Conservation (phyloP, 1,140 invertebrate species). For the Ptiloglossa arizonensis region DNA sequence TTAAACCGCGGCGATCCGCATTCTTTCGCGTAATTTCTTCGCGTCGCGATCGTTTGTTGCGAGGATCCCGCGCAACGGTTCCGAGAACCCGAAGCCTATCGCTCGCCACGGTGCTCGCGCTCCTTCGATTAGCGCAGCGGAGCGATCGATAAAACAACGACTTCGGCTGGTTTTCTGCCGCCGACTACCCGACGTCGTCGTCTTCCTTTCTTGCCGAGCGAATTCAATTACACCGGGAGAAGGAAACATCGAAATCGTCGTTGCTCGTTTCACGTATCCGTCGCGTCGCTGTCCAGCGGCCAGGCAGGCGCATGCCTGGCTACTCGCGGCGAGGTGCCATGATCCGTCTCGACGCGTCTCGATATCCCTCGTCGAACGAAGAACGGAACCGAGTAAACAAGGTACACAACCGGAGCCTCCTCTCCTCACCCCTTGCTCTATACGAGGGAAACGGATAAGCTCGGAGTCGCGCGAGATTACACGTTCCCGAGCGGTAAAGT, state of each 20-base stretch:
- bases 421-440: too few relatives aligned
- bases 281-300: too few relatives aligned
- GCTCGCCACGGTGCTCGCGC: neutral
- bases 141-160: neutral
- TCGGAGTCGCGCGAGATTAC: conserved; percentile 13
- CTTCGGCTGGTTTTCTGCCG: neutral
- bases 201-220: neutral
- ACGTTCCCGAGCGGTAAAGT: conserved; percentile 9
- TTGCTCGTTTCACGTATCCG: neutral
- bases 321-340: too few relatives aligned
- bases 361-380: neutral
- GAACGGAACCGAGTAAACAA: neutral
- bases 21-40: neutral
- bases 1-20: neutral
- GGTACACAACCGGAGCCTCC: conserved; percentile 10
- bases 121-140: neutral
- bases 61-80: neutral
- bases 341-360: neutral
- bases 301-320: too few relatives aligned
- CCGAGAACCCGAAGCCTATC: neutral
- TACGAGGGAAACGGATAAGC: conserved; percentile 3
- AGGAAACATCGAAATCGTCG: neutral
- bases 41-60: neutral
- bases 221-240: neutral
- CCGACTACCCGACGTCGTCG: too few relatives aligned